Base-by-base conservation (phyloP, 2,888 invertebrate genomes). In the Pharmacophagus antenor region DNA sequence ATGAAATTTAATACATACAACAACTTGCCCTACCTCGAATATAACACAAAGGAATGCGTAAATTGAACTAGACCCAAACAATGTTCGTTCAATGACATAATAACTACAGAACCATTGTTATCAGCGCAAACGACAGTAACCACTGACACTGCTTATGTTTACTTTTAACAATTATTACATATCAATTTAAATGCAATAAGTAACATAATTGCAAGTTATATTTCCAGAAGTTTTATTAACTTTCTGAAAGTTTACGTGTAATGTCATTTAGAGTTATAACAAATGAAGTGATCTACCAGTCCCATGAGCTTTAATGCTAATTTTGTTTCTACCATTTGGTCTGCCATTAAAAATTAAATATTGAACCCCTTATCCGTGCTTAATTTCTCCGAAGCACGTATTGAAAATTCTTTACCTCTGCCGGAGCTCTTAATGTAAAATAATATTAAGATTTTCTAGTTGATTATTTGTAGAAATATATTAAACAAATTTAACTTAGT, bases 41-140 rank as follows among this genome's bases (percentile, higher is more conserved):
- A 31, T 15, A 51, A 52, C 46, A 52, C 51, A 47, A 46, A 46
- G 50, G 57, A 58, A 58, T 58, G 58, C 46, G 27, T 54, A 54
- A 54, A 54, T 54, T 54, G 46, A 54, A 54, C 44, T 54, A 54
- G 54, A 54, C 46, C 54, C 27, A 54, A 54, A 54, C 54, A 46
- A 54, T 54, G 27, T 7, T 23, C 44, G 54, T 42, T 20, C 54
- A 46, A 25, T 54, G 54, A 54, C 46, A 54, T 54, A 44, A 46
- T 46, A 15, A 18, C 15, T 23, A 25, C 23, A 17, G 27, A 2
- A 27, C 22, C 49, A 46, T 54, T 44, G 54, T 54, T 42, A 42
- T 42, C 42, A 42, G 42, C 42, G 17, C 17, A 17, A 42, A 53
- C 53, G 52, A 17, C 52, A 41, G 42, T 52, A 52, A 37, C n/a